Conservation (phyloP, 2,113 vertebrate species). For the Malurus melanocephalus region DNA sequence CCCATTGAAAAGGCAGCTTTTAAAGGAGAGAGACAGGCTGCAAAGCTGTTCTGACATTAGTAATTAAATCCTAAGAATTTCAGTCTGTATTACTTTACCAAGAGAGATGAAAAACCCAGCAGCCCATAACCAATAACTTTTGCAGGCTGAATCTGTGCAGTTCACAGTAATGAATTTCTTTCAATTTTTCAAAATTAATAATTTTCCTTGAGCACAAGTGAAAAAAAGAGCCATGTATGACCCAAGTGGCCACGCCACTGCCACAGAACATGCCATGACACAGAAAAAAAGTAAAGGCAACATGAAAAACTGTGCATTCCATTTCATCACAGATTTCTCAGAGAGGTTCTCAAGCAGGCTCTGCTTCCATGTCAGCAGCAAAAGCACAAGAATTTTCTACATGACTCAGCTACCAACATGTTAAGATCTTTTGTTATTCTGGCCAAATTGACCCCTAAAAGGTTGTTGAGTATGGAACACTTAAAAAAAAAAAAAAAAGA, state of each 20-base stretch:
- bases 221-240: neutral
- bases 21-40: neutral
- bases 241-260: neutral
- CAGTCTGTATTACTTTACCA: neutral
- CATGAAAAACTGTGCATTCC: neutral
- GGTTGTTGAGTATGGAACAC: neutral
- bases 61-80: neutral
- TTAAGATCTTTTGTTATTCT: neutral
- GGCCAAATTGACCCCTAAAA: neutral
- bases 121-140: neutral
- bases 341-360: neutral
- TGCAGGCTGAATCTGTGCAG: neutral
- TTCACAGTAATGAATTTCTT: neutral
- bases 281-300: neutral
- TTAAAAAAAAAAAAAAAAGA: neutral
- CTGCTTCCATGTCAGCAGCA: neutral
- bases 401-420: accelerated
- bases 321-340: neutral
- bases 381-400: neutral
- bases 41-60: neutral
- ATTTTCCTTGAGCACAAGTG: neutral
- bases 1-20: neutral
- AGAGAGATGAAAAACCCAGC: neutral
- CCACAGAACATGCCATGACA: neutral
- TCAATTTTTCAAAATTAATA: too few relatives aligned